Base-by-base conservation (phyloP, 2,888 invertebrate genomes). In the Clivina fossor region DNA sequence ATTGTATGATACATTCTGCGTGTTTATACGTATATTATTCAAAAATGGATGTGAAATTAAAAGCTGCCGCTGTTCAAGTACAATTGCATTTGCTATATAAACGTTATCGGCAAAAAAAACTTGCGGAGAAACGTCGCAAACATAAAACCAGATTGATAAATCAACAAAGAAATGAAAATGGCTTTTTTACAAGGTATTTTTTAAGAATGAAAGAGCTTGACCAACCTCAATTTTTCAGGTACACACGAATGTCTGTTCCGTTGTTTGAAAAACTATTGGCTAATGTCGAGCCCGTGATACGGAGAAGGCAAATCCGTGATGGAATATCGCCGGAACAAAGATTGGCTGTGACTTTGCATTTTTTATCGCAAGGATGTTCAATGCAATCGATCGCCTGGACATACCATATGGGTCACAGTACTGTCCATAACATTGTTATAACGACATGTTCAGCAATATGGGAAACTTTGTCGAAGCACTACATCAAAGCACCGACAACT, bases 171-270 rank as follows among this genome's bases (percentile, higher is more conserved):
- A n/a, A n/a, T n/a, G n/a, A n/a, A n/a, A n/a, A n/a, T n/a, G n/a
- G n/a, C n/a, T 38, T 38, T 38, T 38, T 8, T 19, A 38, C 9
- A 3, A 41, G 5, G n/a, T 46, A 32, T 46, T 46, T 46, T 16
- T 13, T 30, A 13, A 46, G 33, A 46, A 46, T 46, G 32, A 46
- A 32, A 32, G 13, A 26, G 15, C n/a, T 20, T 19, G 46, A 46
- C 33, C 30, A 30, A 19, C 11, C 26, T 20, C 46, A 47, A 33
- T 47, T 47, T 47, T 47, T 47, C 22, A 33, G 33, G 33, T 33
- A 47, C 16, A 47, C 46, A 13, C 32, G 46, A 47, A 47, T 47
- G 46, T 33, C 32, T 47, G 9, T 32, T 19, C 9, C 8, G 22
- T 19, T 33, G 22, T 47, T 33, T 33, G 28, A 47, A 20, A 33